A percentile compares a stretch with the other conserved stretches of the same genome.
Evolutionary conservation across 2,113 vertebrate species (phyloP).

Genomic region (Esox niger): DNA sequence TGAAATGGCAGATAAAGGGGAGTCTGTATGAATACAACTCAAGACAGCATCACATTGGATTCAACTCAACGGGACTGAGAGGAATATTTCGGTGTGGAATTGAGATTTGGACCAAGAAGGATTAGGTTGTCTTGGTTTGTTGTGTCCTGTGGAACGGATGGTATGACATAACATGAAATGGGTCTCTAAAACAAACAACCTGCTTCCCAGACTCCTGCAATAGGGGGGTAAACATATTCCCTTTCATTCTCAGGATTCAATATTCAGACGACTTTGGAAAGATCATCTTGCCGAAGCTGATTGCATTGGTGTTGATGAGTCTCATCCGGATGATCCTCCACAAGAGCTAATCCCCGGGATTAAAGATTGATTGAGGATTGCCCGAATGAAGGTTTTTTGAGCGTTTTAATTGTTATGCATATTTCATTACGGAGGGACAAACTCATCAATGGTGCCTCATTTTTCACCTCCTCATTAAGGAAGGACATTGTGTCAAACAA

Average conservation of each 20-base stretch:
- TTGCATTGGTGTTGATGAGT: conserved; percentile 27
- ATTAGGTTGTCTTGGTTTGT: background rate
- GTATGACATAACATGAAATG: background rate
- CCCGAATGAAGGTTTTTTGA: too few relatives aligned
- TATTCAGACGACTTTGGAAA: too few relatives aligned
- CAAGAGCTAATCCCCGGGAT: conserved; percentile 48
- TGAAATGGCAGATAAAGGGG: conserved; percentile 61
- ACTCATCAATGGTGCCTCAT: too few relatives aligned
- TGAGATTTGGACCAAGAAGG: background rate
- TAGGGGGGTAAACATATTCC: background rate
- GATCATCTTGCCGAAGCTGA: conserved; percentile 10
- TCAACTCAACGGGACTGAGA: conserved; percentile 6
- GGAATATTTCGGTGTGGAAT: background rate
- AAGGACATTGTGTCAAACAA: too few relatives aligned
- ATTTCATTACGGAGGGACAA: too few relatives aligned
- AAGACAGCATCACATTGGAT: conserved; percentile 11
- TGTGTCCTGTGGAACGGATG: background rate
- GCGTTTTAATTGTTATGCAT: too few relatives aligned
- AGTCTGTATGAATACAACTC: conserved; percentile 52
- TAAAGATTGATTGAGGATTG: conserved; percentile 52
- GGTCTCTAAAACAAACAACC: background rate
- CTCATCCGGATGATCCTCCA: conserved; percentile 53
- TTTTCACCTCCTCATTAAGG: too few relatives aligned
- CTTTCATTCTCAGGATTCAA: background rate
- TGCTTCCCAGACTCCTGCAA: background rate